Evolutionary conservation across 2,888 invertebrate species (phyloP).

Genomic region (Acanthosepion esculentum): DNA sequence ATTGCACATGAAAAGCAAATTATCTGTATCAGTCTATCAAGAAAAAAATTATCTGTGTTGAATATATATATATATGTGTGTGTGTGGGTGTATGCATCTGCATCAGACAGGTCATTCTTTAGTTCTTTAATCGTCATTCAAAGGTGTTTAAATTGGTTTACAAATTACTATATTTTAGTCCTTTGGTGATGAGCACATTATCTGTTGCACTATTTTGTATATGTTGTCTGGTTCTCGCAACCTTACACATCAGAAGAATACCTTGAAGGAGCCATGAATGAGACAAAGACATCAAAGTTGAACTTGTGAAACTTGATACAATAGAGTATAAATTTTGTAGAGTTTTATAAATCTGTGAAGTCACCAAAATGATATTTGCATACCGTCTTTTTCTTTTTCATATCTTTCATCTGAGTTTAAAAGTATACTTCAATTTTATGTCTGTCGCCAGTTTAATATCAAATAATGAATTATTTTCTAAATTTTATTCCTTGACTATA

Average conservation of each 20-base stretch:
- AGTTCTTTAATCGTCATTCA: not conserved
- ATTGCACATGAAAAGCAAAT: not conserved
- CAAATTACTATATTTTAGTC: constrained; percentile 18
- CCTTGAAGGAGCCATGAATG: not conserved
- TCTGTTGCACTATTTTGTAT: not conserved
- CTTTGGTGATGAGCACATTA: not conserved
- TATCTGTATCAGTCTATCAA: not conserved
- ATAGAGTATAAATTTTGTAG: not conserved
- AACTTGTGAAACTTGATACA: not conserved
- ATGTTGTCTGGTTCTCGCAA: not conserved
- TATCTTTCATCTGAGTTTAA: not conserved
- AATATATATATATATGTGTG: not conserved
- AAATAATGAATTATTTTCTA: not conserved
- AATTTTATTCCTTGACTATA: not conserved
- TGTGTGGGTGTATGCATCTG: not conserved
- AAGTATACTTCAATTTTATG: too few relatives aligned
- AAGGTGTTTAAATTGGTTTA: not conserved
- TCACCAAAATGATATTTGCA: not conserved
- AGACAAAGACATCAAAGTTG: constrained; percentile 9
- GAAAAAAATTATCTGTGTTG: not conserved
- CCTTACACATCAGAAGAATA: constrained; percentile 18
- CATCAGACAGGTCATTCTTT: not conserved
- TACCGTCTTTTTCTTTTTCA: not conserved
- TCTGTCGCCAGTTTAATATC: not conserved
- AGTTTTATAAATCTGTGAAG: not conserved